Percentiles rank a stretch among this genome's conserved stretches.
Evolutionary conservation across 2,888 invertebrate genomes (phyloP).

Genomic region (Caenorhabditis sinica): DNA sequence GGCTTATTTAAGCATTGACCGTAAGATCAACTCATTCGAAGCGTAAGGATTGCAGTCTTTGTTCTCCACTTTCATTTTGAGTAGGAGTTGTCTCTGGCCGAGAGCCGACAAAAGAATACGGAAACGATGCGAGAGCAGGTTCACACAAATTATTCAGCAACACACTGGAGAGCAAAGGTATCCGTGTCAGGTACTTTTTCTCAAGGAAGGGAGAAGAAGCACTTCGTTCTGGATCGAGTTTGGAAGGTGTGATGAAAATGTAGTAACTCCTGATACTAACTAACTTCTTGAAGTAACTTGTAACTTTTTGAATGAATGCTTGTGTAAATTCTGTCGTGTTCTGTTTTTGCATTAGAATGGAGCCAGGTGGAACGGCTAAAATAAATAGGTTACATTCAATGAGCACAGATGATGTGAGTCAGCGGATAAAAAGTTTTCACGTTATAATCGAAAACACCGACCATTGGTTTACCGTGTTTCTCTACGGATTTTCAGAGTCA

Average conservation of each 20-base stretch:
- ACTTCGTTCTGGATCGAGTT: neutral
- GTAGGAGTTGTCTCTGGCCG: slow-evolving; percentile 31
- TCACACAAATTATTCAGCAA: slow-evolving; percentile 57
- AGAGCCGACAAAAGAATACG: slow-evolving; percentile 34
- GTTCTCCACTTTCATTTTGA: slow-evolving; percentile 14
- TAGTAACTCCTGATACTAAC: no score
- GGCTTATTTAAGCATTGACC: neutral
- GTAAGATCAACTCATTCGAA: slow-evolving; percentile 17
- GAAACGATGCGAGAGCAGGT: slow-evolving; percentile 28
- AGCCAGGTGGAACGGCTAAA: no score
- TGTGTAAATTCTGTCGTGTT: no score
- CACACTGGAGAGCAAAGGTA: slow-evolving; percentile 35
- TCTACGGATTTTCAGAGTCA: neutral
- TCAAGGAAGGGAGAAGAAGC: neutral
- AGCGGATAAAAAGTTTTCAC: neutral
- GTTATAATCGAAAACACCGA: neutral
- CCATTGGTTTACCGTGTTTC: neutral
- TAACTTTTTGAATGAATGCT: no score
- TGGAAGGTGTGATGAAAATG: neutral
- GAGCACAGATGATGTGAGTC: no score
- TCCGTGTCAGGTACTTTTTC: slow-evolving; percentile 31
- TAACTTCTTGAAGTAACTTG: no score
- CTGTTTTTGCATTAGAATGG: no score
- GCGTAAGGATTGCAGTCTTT: slow-evolving; percentile 29
- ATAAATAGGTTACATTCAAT: neutral